Evolutionary conservation across 2,888 invertebrate species (phyloP).

Genomic region (Dicyrtomina minuta): DNA sequence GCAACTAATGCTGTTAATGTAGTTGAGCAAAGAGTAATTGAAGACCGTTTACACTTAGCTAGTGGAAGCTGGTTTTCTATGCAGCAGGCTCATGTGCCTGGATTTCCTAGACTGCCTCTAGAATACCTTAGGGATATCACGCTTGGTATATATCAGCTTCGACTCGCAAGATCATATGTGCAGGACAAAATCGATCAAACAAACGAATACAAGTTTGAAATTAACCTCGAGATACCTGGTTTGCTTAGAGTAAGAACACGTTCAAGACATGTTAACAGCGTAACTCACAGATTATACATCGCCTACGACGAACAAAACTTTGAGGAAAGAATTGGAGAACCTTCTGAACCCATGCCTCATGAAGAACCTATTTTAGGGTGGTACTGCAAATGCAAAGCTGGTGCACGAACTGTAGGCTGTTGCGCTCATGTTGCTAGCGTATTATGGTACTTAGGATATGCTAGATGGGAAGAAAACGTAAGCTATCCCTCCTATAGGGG

Average conservation of each 20-base stretch:
- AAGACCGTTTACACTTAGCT: not conserved
- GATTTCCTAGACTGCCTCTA: not conserved
- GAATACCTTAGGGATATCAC: not conserved
- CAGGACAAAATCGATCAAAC: not conserved
- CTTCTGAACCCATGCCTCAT: not conserved
- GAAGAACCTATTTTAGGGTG: conserved; percentile 1
- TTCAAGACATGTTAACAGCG: not conserved
- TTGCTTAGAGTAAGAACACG: not conserved
- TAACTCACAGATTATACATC: not conserved
- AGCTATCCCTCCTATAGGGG: not conserved
- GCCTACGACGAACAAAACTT: not conserved
- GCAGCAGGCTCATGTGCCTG: not conserved
- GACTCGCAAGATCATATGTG: not conserved
- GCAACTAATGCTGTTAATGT: not conserved
- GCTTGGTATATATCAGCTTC: conserved; percentile 10
- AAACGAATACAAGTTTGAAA: conserved; percentile 2
- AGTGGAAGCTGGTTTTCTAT: not conserved
- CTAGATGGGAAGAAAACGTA: not conserved
- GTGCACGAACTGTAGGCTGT: conserved; percentile 4
- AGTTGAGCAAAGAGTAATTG: not conserved
- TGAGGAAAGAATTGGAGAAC: not conserved
- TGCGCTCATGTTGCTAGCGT: conserved; percentile 6
- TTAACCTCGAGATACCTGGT: not conserved
- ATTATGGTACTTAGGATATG: not conserved
- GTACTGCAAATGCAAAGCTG: not conserved